Evolutionary conservation across 2,113 vertebrate species (phyloP).

Genomic region (Daubentonia madagascariensis): DNA sequence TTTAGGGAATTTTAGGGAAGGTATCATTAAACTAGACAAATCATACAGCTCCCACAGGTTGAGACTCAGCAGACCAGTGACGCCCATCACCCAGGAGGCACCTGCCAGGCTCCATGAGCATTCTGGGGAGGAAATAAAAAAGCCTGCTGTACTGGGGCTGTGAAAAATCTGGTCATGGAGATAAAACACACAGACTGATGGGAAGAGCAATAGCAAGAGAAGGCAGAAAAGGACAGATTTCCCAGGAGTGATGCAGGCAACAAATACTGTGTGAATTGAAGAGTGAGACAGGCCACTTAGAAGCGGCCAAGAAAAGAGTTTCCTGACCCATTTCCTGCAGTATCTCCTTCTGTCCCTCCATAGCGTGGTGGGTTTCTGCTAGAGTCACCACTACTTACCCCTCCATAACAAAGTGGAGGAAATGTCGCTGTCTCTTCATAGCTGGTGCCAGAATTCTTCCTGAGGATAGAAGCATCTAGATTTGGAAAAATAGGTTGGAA

Average conservation of each 20-base stretch:
- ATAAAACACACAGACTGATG: neutral
- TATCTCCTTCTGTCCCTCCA: neutral
- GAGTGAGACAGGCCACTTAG: neutral
- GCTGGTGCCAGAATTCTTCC: neutral
- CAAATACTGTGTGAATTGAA: neutral
- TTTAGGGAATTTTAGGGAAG: neutral
- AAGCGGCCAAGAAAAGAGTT: neutral
- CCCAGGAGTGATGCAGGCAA: neutral
- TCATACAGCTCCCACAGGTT: neutral
- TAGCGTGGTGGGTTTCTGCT: neutral
- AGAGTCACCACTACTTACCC: neutral
- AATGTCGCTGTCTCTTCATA: neutral
- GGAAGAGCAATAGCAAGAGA: neutral
- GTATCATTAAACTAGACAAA: neutral
- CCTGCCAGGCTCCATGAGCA: accelerated
- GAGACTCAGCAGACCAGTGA: neutral
- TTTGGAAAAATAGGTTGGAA: neutral
- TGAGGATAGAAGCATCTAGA: neutral
- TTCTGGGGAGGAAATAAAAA: neutral
- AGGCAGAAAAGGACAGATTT: neutral
- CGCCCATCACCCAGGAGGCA: neutral
- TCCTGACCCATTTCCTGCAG: neutral
- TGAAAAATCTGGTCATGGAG: neutral
- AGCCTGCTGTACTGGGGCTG: neutral
- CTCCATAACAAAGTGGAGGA: neutral